A percentile compares a stretch with the other conserved stretches of the same genome.
Evolutionary conservation across 2,888 invertebrate genomes (phyloP).

Genomic region (Euzetes globulus): DNA sequence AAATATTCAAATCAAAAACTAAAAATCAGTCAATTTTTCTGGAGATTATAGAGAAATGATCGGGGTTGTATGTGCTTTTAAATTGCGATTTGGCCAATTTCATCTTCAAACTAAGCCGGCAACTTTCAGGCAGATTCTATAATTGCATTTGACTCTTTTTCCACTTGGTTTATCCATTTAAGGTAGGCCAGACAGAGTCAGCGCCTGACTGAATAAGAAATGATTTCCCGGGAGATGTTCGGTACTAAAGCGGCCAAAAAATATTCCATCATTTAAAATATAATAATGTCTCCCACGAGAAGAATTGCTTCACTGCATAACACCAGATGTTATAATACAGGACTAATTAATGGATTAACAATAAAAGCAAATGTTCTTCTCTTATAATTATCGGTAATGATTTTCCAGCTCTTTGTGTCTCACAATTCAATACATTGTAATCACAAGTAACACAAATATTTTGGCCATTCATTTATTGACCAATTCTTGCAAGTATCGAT

Average conservation of each 20-base stretch:
- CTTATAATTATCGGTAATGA: slow-evolving; percentile 9
- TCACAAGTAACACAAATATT: background rate
- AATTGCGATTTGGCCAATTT: no score
- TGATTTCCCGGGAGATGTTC: slow-evolving; percentile 3
- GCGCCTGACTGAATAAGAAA: background rate
- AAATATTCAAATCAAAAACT: no score
- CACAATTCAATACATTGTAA: background rate
- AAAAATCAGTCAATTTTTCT: no score
- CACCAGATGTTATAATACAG: slow-evolving; percentile 7
- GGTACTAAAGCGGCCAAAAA: background rate
- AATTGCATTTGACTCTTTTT: no score
- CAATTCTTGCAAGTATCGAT: background rate
- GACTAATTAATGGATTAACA: slow-evolving; percentile 18
- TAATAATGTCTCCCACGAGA: slow-evolving; percentile 13
- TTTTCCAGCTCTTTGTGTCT: background rate
- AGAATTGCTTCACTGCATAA: background rate
- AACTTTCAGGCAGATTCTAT: no score
- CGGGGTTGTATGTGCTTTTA: no score
- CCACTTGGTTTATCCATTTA: no score
- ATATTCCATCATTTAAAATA: slow-evolving; percentile 13
- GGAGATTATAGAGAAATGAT: no score
- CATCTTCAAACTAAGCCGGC: no score
- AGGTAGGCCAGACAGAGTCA: no score
- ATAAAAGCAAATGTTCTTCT: background rate
- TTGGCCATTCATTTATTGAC: no score